Conservation (phyloP, 2,888 invertebrate species). For the Steromphala cineraria region DNA sequence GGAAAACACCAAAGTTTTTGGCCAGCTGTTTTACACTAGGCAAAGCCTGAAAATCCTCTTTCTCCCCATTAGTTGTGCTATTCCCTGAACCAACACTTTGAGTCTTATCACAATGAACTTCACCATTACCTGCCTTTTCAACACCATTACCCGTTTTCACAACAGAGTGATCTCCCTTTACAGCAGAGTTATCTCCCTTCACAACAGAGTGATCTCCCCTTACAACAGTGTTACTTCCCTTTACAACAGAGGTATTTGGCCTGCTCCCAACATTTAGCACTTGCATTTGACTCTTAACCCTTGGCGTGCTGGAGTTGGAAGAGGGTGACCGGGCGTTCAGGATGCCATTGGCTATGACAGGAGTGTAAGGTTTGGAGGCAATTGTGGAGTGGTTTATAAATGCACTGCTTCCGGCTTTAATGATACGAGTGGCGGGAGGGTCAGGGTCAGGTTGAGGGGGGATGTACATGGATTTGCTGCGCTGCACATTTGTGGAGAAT, state of each 20-base stretch:
- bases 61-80: neutral
- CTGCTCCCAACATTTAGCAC: constrained; percentile 1
- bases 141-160: neutral
- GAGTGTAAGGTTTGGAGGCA: constrained; percentile 13
- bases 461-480: constrained; percentile 37
- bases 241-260: neutral
- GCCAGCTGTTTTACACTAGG: constrained; percentile 41
- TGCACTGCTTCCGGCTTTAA: neutral
- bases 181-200: neutral
- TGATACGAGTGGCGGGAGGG: neutral
- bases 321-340: neutral
- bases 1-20: constrained; percentile 34
- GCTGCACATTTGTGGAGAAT: constrained; percentile 26
- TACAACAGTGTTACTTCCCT: neutral
- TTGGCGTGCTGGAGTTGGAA: neutral
- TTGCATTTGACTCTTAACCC: neutral
- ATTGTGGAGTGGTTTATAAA: neutral
- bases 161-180: neutral
- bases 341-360: constrained; percentile 8
- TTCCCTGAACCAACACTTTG: neutral
- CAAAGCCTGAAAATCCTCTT: constrained; percentile 27
- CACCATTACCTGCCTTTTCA: constrained; percentile 19
- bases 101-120: neutral
- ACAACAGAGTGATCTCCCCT: neutral
- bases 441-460: constrained; percentile 25